Percentiles rank a stretch among this genome's conserved stretches.
phyloP scores from a whole-genome alignment of 2,888 invertebrate species.

The Diaprepes abbreviatus region DNA sequence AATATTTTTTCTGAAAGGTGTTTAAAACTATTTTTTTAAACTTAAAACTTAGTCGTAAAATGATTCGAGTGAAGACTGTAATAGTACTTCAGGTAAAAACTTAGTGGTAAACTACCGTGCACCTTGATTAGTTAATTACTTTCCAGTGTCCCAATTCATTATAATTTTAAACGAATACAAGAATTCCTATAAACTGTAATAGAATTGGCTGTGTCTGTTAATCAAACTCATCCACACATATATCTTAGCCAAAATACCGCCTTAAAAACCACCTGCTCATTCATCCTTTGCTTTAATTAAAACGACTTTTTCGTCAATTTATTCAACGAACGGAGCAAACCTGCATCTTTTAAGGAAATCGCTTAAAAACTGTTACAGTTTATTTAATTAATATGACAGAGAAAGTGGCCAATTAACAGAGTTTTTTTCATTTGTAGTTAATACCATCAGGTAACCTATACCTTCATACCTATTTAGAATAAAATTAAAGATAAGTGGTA shows the following conservation, averaged over 20 bases:
- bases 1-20: no score
- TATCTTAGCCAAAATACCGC: not conserved
- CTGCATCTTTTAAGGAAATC: not conserved
- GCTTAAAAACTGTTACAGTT: conserved; percentile 2
- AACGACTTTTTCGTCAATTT: conserved; percentile 4
- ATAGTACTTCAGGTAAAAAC: no score
- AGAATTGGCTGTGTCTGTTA: no score
- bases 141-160: no score
- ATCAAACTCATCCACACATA: no score
- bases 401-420: conserved; percentile 9
- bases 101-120: no score
- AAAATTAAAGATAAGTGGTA: conserved; percentile 1
- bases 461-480: conserved; percentile 4
- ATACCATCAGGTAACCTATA: not conserved
- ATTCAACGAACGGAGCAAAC: not conserved
- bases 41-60: no score
- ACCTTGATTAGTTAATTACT: no score
- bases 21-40: no score
- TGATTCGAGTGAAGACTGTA: no score
- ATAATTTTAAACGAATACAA: no score
- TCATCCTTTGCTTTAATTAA: conserved; percentile 8
- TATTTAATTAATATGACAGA: conserved; percentile 9
- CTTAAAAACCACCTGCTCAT: conserved; percentile 4
- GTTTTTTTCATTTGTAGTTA: conserved; percentile 1
- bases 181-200: no score